Evolutionary conservation across 2,113 vertebrate species (phyloP), one percentile per base, ranked within the genome.

Genomic region (Pterocles burchelli): DNA sequence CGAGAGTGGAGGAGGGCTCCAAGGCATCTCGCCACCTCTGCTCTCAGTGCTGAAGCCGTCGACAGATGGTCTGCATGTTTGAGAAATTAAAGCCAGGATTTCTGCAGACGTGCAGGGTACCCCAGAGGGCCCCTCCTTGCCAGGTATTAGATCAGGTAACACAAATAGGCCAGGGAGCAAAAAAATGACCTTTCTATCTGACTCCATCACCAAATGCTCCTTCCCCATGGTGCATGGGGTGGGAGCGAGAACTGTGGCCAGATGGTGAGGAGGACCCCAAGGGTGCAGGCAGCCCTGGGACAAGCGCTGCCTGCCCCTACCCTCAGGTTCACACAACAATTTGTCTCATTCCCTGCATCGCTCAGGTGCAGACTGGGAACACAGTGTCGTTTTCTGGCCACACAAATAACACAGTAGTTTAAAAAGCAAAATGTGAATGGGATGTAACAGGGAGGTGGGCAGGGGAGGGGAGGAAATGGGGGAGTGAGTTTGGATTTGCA

Each of bases 221-320:
- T 80, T 76, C 54, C 36, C 36, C 1, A 1, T 0, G 3, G 26
- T 24, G 29, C 0, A 0, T 36, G n/a, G 34, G 1, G 0, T 61
- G 55, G 51, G 43, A 76, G 41, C 0, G 0, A 72, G 57, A 49
- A n/a, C n/a, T 0, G 1, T 1, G 2, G 79, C 26, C 85, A 70
- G 83, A 54, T 1, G 2, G 49, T 2, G 1, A 82, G 63, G 49
- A 80, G 72, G 36, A 70, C 9, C 58, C 79, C 6, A 4, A 33
- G 67, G 52, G 46, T 46, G 20, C 2, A 5, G 54, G 25, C 5
- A n/a, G 24, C 33, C 43, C 29, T 2, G 8, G 38, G 79, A 54
- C 0, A 0, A 72, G 57, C 4, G 0, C 45, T 77, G 45, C 49
- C 29, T 0, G 0, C 22, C n/a, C 11, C 54, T 38, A 25, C 54